Percentiles rank a stretch among this genome's conserved stretches.
These are phyloP conservation scores for Vultur gryphus DNA, from an alignment of 2,797 vertebrate genomes.

Conservation along the genomic window DNA sequence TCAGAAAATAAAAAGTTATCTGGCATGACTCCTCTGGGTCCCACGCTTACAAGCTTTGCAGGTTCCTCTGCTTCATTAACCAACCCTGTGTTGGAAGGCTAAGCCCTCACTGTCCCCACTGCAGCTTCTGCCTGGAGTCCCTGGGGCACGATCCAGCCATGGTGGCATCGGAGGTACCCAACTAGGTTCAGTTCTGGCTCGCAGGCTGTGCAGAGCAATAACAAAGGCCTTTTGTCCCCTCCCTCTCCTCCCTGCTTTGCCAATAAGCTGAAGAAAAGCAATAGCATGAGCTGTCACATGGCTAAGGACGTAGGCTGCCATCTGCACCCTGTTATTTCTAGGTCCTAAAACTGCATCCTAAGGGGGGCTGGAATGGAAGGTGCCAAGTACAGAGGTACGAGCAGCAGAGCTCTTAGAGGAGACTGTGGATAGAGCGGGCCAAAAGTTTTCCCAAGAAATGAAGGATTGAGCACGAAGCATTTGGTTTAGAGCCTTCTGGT, in stretches of 20 bases:
- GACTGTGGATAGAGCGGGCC: not conserved
- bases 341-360: not conserved
- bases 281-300: not conserved
- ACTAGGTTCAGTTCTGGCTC: not conserved
- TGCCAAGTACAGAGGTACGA: not conserved
- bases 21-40: slow-evolving; percentile 18
- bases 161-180: not conserved
- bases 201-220: not conserved
- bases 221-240: not conserved
- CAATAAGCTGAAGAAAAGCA: not conserved
- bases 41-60: not conserved
- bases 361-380: not conserved
- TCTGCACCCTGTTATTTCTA: not conserved
- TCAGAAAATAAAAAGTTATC: slow-evolving; percentile 48
- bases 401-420: not conserved
- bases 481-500: not conserved
- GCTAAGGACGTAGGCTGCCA: not conserved
- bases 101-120: not conserved
- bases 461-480: not conserved
- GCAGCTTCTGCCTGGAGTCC: not conserved
- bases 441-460: not conserved
- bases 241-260: not conserved
- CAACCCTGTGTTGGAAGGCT: not conserved
- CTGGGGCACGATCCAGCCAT: not conserved
- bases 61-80: slow-evolving; percentile 33